A percentile compares a stretch with the other conserved stretches of the same genome.
Evolutionary conservation across 2,888 invertebrate genomes (phyloP).

Genomic region (Euproctis similis): DNA sequence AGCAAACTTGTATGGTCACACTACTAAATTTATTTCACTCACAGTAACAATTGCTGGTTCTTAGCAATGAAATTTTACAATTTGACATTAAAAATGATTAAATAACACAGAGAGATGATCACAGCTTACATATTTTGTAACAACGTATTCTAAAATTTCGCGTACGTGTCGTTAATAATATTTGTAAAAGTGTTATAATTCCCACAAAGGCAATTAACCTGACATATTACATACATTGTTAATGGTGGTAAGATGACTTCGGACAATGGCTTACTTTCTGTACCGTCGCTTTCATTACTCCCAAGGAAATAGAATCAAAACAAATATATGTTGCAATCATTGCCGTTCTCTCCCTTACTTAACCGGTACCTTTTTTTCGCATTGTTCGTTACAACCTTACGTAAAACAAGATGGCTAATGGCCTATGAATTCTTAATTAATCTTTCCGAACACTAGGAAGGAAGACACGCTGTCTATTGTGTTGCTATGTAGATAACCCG

Average conservation of each 20-base stretch:
- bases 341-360: conserved; percentile 56
- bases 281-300: conserved; percentile 49
- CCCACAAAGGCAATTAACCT: conserved; percentile 29
- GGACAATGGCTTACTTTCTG: conserved; percentile 49
- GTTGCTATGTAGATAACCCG: no score
- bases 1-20: no score
- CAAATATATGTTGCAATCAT: conserved; percentile 65
- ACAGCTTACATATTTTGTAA: conserved; percentile 8
- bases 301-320: conserved; percentile 48
- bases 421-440: conserved; percentile 60
- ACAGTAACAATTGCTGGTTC: no score
- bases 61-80: no score
- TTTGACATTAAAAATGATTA: no score
- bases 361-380: conserved; percentile 58
- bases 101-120: no score
- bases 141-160: conserved; percentile 3
- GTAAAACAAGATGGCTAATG: conserved; percentile 58
- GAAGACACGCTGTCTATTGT: conserved; percentile 47
- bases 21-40: no score
- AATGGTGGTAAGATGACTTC: conserved; percentile 17
- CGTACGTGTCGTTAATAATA: conserved; percentile 13
- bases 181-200: conserved; percentile 17
- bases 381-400: conserved; percentile 64
- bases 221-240: conserved; percentile 27
- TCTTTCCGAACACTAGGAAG: conserved; percentile 57